Base-by-base conservation (phyloP, 2,888 invertebrate species). In the Asteroscopus sphinx region DNA sequence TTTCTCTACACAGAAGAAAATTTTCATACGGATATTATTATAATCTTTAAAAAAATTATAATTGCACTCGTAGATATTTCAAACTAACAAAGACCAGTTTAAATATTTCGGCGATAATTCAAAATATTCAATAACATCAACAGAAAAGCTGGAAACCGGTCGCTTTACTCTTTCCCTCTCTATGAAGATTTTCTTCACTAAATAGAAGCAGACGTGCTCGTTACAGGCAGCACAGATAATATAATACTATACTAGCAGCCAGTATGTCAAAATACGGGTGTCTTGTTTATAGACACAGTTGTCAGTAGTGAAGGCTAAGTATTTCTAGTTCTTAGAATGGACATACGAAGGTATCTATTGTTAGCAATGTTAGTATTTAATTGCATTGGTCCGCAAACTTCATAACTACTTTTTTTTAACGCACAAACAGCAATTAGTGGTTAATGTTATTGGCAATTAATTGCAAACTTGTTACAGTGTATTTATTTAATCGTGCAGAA, bases 391-490 rank as follows among this genome's bases (percentile, higher is more conserved):
- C 45, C 26, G 54, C 37, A 67, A 65, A 65, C 35, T 39, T 61
- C 44, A 53, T 55, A 45, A 42, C 51, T 35, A n/a, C 8, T 15
- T 15, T 64, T 68, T 58, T 63, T 59, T 51, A 55, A 41, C 37
- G 25, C 46, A 21, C 8, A 26, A 17, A 32, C 40, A 45, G 41
- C 55, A 46, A 60, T 67, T 61, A 68, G 55, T 37, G 59, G 62
- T 63, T 52, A 62, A 56, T 55, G n/a, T 57, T 64, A 70, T 70
- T 55, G 49, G 21, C 51, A 70, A 67, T 60, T 68, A 65, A 74
- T 69, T 73, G 58, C 61, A 59, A 72, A 59, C 59, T 51, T 16
- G 37, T 44, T 37, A 41, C 15, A 25, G 11, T 7, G 26, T 52
- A 35, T 55, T 49, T 51, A 55, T 68, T 49, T 47, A 30, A 15